Evolutionary conservation across 2,113 vertebrate genomes (phyloP), one percentile per base, ranked within the genome.

Genomic region (Hypocryptadius cinnamomeus): DNA sequence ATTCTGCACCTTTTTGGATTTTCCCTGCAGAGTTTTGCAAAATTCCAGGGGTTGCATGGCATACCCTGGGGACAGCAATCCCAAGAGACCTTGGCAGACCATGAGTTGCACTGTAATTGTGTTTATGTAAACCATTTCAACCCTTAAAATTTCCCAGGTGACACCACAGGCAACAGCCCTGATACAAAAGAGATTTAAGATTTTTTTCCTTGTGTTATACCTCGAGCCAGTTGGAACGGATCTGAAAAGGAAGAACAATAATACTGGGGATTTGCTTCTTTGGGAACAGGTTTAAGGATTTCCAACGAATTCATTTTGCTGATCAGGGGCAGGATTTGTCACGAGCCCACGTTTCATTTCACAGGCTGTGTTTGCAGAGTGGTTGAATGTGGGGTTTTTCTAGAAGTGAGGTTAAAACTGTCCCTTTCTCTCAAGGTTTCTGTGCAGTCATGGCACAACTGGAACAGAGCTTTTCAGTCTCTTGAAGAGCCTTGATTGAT

Each of bases 301-400:
- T 56, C 39, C 15, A 68, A 23, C 3, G 2, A 24, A 30, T 39
- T 21, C 1, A 14, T 45, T 66, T n/a, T 2, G 5, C 13, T 13
- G 22, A 19, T 44, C 8, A 37, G 25, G 30, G 47, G 22, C 51
- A 59, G 33, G 61, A 20, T 50, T 74, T 37, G 31, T 44, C 30
- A 40, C 0, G 0, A 17, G 15, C 66, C 73, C 3, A 4, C 39
- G 6, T 11, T 33, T 35, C 57, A 27, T 66, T 66, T 35, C 74
- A 45, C 22, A 50, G 60, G 22, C 60, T 0, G 0, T 22, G 18
- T 3, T 37, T 70, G 40, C 61, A 69, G n/a, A 44, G 16, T 9
- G 25, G 37, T 20, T 47, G 16, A 48, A 18, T 5, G 27, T 3
- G 10, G 9, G 40, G 8, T 30, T 84, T 65, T 85, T 70, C 25